phyloP scores from a whole-genome alignment of 1,140 invertebrate species.

The Aphelenchoides fujianensis region DNA sequence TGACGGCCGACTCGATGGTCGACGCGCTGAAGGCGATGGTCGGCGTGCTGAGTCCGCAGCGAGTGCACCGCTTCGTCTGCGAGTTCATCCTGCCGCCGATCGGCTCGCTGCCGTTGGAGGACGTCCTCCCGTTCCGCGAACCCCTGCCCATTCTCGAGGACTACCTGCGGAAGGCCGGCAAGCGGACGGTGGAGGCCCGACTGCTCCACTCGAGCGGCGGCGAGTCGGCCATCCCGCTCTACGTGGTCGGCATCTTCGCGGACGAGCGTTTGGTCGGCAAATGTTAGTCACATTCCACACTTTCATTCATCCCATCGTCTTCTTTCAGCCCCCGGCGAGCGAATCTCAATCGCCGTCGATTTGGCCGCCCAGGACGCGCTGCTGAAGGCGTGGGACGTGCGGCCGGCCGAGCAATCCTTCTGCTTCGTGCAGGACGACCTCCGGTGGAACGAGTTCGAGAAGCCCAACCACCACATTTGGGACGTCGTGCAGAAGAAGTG shows the following conservation, averaged over 20 bases:
- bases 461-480: constrained; percentile 35
- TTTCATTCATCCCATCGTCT: constrained; percentile 13
- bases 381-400: constrained; percentile 47
- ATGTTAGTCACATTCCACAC: constrained; percentile 35
- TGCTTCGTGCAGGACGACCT: constrained; percentile 24
- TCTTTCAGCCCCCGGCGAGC: constrained; percentile 53
- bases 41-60: constrained; percentile 20
- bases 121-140: constrained; percentile 52
- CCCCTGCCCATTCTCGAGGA: constrained; percentile 51
- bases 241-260: constrained; percentile 56
- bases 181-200: constrained; percentile 45
- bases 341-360: constrained; percentile 51
- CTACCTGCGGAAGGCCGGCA: constrained; percentile 39
- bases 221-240: constrained; percentile 48
- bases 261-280: constrained; percentile 50
- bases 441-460: constrained; percentile 17
- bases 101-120: constrained; percentile 38
- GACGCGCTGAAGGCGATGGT: constrained; percentile 33
- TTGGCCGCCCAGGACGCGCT: constrained; percentile 54
- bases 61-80: constrained; percentile 35
- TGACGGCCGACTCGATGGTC: constrained; percentile 26
- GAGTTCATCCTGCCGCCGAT: constrained; percentile 37
- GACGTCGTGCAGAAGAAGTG: constrained; percentile 38
- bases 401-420: constrained; percentile 28
- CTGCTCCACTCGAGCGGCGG: constrained; percentile 43